Base-by-base conservation (phyloP, 2,888 invertebrate genomes). In the Saturnia japonica region DNA sequence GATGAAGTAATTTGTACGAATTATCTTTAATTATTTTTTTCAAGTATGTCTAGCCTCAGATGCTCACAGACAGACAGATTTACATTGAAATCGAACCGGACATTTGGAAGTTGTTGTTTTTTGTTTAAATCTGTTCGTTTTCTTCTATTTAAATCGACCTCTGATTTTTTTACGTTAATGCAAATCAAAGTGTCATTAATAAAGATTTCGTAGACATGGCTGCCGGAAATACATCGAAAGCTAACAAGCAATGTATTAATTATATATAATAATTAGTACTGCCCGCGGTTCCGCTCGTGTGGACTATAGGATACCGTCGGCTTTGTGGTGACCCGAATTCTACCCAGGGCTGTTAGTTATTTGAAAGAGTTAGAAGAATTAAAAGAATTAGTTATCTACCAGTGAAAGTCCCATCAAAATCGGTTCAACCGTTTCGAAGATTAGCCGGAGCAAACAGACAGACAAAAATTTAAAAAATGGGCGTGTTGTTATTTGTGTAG, bases 101-200 rank as follows among this genome's bases (percentile, higher is more conserved):
- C 22, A 54, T 54, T 22, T 54, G 11, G 22, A 22, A 34, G 62
- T 34, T 62, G 34, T 34, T 34, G 34, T 62, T 64, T n/a, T 40
- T n/a, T 40, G 3, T 40, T 34, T 19, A 40, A n/a, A n/a, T 64
- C 19, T 8, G 40, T 60, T 34, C 14, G n/a, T 40, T 40, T 64
- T 64, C 28, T 60, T 64, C 19, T 64, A 40, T n/a, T 25, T 8
- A 64, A 1, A 40, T 40, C 40, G 64, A 64, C 64, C 64, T 64
- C 40, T 40, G 19, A n/a, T 64, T 40, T 14, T 51, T 64, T 64
- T 64, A 64, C 69, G n/a, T n/a, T 40, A 51, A 57, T 42, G 34
- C 22, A 70, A 67, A 68, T 70, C 19, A 40, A 64, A 64, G 12
- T 64, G 64, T 9, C 40, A 64, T 64, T 64, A 40, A 64, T 40